phyloP scores from a whole-genome alignment of 2,113 vertebrate genomes.

The Sphyrna mokarran region DNA sequence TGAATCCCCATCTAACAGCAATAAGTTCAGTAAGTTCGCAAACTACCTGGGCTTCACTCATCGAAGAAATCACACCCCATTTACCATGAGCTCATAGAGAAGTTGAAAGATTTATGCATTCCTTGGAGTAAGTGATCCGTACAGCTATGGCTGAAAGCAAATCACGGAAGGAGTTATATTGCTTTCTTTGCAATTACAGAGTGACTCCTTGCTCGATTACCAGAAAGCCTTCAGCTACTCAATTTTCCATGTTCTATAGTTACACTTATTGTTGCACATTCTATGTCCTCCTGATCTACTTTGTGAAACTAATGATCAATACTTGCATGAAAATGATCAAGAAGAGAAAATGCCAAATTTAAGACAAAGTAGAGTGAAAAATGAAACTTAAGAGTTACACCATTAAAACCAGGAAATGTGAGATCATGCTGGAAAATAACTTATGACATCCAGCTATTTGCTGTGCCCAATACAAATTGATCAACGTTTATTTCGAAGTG shows the following conservation, averaged over 20 bases:
- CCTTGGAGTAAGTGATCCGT: too few species aligned
- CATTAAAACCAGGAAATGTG: not conserved
- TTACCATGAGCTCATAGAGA: too few species aligned
- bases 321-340: not conserved
- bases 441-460: not conserved
- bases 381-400: not conserved
- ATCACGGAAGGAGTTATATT: not conserved
- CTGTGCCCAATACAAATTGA: not conserved
- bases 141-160: too few species aligned
- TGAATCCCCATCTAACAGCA: too few species aligned
- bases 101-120: too few species aligned
- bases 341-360: not conserved
- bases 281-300: not conserved
- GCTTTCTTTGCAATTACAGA: not conserved
- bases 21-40: not conserved
- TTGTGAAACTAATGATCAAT: not conserved
- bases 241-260: not conserved
- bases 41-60: not conserved
- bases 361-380: not conserved
- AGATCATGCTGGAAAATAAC: not conserved
- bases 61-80: too few species aligned
- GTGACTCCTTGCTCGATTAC: not conserved
- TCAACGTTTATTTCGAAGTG: not conserved
- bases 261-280: too few species aligned
- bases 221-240: not conserved